These are phyloP conservation scores for Salpingus planirostris DNA, from an alignment of 2,888 invertebrate species.

Conservation along the genomic window DNA sequence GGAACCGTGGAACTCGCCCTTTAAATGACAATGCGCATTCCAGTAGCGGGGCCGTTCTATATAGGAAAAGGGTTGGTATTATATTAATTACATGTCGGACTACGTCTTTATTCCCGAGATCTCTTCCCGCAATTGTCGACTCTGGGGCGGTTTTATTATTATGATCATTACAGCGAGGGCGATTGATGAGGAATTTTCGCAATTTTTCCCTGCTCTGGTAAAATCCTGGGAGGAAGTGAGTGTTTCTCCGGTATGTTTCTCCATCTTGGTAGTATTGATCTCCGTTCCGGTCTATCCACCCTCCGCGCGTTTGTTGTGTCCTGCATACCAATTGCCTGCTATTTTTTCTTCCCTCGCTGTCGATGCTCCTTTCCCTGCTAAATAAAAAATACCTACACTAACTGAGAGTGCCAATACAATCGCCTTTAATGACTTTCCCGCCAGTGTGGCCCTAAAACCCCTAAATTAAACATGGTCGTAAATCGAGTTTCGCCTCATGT, in stretches of 20 bases:
- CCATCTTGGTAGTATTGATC: constrained; percentile 43
- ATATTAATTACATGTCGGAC: constrained; percentile 34
- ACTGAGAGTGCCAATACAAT: constrained; percentile 36
- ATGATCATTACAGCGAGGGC: too few species aligned
- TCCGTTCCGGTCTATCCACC: constrained; percentile 44
- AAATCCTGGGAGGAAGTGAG: constrained; percentile 33
- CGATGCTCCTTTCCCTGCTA: constrained; percentile 30
- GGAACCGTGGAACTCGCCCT: too few species aligned
- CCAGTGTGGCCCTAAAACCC: constrained; percentile 6
- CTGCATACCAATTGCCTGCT: constrained; percentile 54
- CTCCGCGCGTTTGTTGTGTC: constrained; percentile 46
- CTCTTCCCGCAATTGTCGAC: too few species aligned
- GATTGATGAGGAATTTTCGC: too few species aligned
- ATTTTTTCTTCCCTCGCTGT: constrained; percentile 43
- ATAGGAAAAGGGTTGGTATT: constrained; percentile 33
- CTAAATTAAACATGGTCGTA: constrained; percentile 3
- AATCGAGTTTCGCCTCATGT: not conserved
- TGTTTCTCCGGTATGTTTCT: constrained; percentile 39
- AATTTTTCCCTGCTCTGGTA: too few species aligned
- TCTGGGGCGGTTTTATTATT: too few species aligned
- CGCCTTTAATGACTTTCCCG: constrained; percentile 30
- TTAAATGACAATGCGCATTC: constrained; percentile 33
- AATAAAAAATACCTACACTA: constrained; percentile 39
- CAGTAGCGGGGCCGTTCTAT: constrained; percentile 13
- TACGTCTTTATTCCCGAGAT: constrained; percentile 31